Evolutionary conservation across 2,888 invertebrate species (phyloP).

Genomic region (Nemurella pictetii): DNA sequence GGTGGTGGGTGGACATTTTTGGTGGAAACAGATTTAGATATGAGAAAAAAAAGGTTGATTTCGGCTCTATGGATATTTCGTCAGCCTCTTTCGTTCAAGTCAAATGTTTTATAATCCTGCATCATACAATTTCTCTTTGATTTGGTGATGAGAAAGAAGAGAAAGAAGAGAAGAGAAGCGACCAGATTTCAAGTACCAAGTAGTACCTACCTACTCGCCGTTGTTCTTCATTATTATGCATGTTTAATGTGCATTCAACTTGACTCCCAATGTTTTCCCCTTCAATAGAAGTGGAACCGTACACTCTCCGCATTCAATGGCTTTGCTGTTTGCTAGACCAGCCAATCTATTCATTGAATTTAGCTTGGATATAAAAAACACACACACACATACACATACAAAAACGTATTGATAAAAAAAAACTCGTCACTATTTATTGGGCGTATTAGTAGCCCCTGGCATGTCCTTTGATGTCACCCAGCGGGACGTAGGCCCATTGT

Average conservation of each 20-base stretch:
- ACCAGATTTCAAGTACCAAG: not conserved
- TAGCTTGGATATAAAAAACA: not conserved
- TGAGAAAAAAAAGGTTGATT: too few species aligned
- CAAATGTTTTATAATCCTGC: not conserved
- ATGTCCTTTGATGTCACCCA: constrained; percentile 22
- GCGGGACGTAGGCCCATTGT: constrained; percentile 26
- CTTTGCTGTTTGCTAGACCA: not conserved
- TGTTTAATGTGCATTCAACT: not conserved
- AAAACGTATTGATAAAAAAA: not conserved
- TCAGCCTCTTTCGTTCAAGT: not conserved
- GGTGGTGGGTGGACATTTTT: too few species aligned
- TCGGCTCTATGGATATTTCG: too few species aligned
- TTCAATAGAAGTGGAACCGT: not conserved
- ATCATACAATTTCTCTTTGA: not conserved
- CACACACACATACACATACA: not conserved
- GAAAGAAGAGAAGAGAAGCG: not conserved
- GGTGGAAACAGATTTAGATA: too few species aligned
- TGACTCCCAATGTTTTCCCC: not conserved
- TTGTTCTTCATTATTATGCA: not conserved
- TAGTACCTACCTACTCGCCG: not conserved
- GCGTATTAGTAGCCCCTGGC: constrained; percentile 31
- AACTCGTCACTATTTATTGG: constrained; percentile 18
- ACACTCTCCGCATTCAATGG: not conserved
- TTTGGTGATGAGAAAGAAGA: not conserved
- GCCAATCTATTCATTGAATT: constrained; percentile 13